Conservation (phyloP, 2,113 vertebrate genomes). For the Aspidoscelis tigris region DNA sequence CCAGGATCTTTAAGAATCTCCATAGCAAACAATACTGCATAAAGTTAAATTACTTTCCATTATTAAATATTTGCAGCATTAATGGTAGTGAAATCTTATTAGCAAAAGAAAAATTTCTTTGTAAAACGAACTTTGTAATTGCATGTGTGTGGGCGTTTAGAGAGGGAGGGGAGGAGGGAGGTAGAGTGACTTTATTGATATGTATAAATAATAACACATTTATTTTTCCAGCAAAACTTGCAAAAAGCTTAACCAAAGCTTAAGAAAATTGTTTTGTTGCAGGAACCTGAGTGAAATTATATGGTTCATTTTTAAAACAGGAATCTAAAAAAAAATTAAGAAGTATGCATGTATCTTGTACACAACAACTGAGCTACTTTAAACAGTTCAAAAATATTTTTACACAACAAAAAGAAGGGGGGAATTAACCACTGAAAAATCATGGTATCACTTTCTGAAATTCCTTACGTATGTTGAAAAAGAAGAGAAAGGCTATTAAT, state of each 20-base stretch:
- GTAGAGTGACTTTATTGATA: not conserved
- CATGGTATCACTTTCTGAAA: not conserved
- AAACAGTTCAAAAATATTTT: too few species aligned
- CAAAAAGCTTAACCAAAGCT: not conserved
- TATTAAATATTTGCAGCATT: slow-evolving; percentile 1
- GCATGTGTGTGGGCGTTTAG: not conserved
- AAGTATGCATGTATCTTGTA: not conserved
- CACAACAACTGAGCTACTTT: not conserved
- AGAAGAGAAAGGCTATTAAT: not conserved
- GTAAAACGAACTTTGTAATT: not conserved
- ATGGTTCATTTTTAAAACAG: slow-evolving; percentile 27
- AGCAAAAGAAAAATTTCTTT: slow-evolving; percentile 34
- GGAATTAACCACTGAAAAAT: not conserved
- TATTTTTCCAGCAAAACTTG: slow-evolving; percentile 1
- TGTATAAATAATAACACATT: not conserved
- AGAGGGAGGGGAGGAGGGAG: too few species aligned
- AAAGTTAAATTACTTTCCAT: not conserved
- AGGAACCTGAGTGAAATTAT: slow-evolving; percentile 27
- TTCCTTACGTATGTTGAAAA: slow-evolving; percentile 11
- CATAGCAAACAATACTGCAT: not conserved
- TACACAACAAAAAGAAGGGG: not conserved
- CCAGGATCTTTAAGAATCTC: slow-evolving; percentile 31
- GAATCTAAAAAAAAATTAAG: slow-evolving; percentile 15
- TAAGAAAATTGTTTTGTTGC: slow-evolving; percentile 37
- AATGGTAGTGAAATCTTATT: slow-evolving; percentile 8